Base-by-base conservation (phyloP, 2,888 invertebrate genomes). In the Eupithecia insigniata region DNA sequence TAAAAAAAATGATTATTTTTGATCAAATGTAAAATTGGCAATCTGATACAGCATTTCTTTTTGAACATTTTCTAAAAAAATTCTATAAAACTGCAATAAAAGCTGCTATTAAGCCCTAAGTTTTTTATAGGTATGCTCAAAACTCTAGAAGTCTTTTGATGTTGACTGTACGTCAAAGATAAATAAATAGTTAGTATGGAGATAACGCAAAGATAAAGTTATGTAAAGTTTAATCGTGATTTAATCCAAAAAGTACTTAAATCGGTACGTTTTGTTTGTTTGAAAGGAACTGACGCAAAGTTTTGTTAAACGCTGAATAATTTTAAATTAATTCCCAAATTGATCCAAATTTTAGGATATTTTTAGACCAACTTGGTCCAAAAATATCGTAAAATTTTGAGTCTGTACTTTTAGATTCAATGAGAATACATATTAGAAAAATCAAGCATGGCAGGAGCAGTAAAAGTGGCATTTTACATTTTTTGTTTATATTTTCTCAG, bases 221-320 rank as follows among this genome's bases (percentile, higher is more conserved):
- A 22, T 22, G 69, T 71, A 68, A 73, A 76, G 78, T 76, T 74
- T 58, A 72, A 75, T 78, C 78, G 78, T 78, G 79, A 80, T 78
- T 78, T 80, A 78, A 80, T 80, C 77, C 76, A 26, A 39, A 51
- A 70, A 75, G 73, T 76, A 74, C 32, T 62, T 76, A 71, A 76
- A 78, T 73, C 72, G 73, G 67, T 60, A 73, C 74, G 69, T 79
- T 78, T 76, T 75, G 78, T 76, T 76, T 76, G 74, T 66, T 74
- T 66, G 67, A 69, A 58, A 71, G 62, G 60, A 64, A 64, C 64
- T 69, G 68, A 60, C 28, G 8, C 16, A 51, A 67, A 66, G 70
- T 66, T 70, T 61, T 34, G 30, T 34, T 34, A 36, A 34, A 32
- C 12, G 62, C 34, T 30, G 61, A 18, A 34, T 32, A n/a, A 30